These are phyloP conservation scores for Criorhina ranunculi DNA, from an alignment of 2,888 invertebrate genomes.

Conservation along the genomic window DNA sequence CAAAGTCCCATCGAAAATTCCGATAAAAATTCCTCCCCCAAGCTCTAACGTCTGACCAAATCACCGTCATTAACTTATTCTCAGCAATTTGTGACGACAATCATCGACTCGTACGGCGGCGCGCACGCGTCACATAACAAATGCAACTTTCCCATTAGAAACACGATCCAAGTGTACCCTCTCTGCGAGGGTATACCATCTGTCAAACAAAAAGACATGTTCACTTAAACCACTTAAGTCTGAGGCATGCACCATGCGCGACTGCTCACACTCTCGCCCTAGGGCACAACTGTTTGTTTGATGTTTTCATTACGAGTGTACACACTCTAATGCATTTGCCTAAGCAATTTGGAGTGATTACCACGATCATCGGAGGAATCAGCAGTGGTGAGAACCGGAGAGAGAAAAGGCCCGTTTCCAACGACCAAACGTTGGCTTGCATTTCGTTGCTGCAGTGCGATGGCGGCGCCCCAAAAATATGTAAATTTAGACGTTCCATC, in stretches of 20 bases:
- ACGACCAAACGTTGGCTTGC: neutral
- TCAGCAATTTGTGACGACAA: slow-evolving; percentile 44
- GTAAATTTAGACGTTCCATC: slow-evolving; percentile 6
- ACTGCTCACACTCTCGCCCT: slow-evolving; percentile 18
- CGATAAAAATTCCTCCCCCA: neutral
- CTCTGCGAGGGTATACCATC: slow-evolving; percentile 30
- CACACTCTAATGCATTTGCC: slow-evolving; percentile 66
- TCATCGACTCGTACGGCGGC: slow-evolving; percentile 14
- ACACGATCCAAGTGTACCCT: slow-evolving; percentile 11
- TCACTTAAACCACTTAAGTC: slow-evolving; percentile 61
- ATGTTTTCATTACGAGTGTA: slow-evolving; percentile 64
- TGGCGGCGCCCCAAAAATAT: slow-evolving; percentile 26
- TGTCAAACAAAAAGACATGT: slow-evolving; percentile 59
- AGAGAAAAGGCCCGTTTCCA: neutral
- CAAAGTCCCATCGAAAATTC: neutral
- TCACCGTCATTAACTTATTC: slow-evolving; percentile 30
- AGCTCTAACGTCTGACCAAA: slow-evolving; percentile 26
- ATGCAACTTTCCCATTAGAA: slow-evolving; percentile 31
- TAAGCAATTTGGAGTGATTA: slow-evolving; percentile 68
- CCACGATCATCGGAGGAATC: slow-evolving; percentile 34
- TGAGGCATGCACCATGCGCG: slow-evolving; percentile 20
- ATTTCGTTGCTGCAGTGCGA: neutral
- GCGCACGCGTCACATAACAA: slow-evolving; percentile 16
- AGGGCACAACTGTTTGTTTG: slow-evolving; percentile 62
- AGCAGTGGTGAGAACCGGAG: neutral